phyloP scores from a whole-genome alignment of 1,140 invertebrate genomes.

The Oncopodura yosiiana region DNA sequence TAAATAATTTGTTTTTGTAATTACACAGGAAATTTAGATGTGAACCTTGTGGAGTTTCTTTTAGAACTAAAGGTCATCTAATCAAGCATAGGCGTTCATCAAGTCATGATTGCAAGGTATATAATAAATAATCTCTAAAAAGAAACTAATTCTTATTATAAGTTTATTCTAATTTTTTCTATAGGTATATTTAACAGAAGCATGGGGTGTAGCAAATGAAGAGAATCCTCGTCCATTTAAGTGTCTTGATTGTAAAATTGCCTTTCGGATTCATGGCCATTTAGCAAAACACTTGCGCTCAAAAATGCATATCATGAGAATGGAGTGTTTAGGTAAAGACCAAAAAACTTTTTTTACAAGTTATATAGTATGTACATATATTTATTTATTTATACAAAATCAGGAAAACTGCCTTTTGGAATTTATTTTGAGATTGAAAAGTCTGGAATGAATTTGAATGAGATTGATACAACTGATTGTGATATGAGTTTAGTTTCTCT shows the following conservation, averaged over 20 bases:
- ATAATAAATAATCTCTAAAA: not conserved
- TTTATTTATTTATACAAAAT: not conserved
- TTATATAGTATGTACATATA: not conserved
- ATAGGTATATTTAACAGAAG: slow-evolving; percentile 32
- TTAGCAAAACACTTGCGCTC: slow-evolving; percentile 91
- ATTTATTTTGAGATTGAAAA: slow-evolving; percentile 89
- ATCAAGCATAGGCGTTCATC: slow-evolving; percentile 84
- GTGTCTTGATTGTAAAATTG: slow-evolving; percentile 88
- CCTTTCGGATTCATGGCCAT: slow-evolving; percentile 91
- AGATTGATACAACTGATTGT: slow-evolving; percentile 88
- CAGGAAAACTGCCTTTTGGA: slow-evolving; percentile 83
- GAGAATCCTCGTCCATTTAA: slow-evolving; percentile 89
- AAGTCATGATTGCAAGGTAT: slow-evolving; percentile 81
- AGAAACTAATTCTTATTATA: not conserved
- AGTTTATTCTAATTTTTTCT: slow-evolving; percentile 4
- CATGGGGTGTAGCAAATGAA: slow-evolving; percentile 34
- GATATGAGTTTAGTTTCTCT: slow-evolving; percentile 80
- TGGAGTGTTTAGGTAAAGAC: slow-evolving; percentile 62
- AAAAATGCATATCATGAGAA: slow-evolving; percentile 91
- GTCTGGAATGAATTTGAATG: slow-evolving; percentile 76
- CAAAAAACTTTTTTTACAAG: not conserved
- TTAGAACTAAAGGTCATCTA: slow-evolving; percentile 80
- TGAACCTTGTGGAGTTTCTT: slow-evolving; percentile 80
- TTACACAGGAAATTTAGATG: too few species aligned
- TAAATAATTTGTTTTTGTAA: too few species aligned